These are phyloP conservation scores for Mus spicilegus DNA, from an alignment of 2,113 vertebrate genomes.

Conservation along the genomic window DNA sequence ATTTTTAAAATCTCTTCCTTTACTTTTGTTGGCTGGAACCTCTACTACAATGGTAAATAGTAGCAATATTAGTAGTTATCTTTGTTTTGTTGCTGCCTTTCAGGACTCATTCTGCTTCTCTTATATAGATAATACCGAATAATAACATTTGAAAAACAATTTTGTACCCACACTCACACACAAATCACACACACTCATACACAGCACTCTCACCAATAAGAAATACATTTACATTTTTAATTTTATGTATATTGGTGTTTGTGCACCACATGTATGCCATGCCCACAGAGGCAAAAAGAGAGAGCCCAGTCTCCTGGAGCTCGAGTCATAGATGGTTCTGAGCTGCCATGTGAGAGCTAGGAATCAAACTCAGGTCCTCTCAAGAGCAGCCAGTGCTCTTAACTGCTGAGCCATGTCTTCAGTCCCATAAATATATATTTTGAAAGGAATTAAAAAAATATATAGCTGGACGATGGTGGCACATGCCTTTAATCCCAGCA, in stretches of 20 bases:
- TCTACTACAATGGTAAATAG: not conserved
- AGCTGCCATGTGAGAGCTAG: not conserved
- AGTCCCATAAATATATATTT: not conserved
- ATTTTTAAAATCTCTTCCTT: not conserved
- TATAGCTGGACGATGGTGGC: too few relatives aligned
- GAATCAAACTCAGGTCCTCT: not conserved
- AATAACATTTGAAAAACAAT: constrained; percentile 49
- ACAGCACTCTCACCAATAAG: not conserved
- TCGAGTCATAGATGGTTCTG: not conserved
- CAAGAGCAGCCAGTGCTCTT: not conserved
- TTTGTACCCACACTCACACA: not conserved
- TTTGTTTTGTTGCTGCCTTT: constrained; percentile 3
- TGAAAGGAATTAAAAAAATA: not conserved
- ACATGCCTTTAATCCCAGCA: too few relatives aligned
- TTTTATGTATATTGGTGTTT: not conserved
- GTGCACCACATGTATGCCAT: not conserved
- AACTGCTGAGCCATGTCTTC: not conserved
- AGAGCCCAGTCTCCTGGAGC: not conserved
- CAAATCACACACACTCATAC: not conserved
- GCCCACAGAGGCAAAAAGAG: not conserved
- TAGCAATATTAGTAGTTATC: not conserved
- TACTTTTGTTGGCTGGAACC: not conserved
- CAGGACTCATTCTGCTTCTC: constrained; percentile 40
- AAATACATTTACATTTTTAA: not conserved
- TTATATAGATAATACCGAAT: constrained; percentile 40